These are phyloP conservation scores for Colletes latitarsis DNA, from an alignment of 1,140 invertebrate genomes.

Conservation along the genomic window DNA sequence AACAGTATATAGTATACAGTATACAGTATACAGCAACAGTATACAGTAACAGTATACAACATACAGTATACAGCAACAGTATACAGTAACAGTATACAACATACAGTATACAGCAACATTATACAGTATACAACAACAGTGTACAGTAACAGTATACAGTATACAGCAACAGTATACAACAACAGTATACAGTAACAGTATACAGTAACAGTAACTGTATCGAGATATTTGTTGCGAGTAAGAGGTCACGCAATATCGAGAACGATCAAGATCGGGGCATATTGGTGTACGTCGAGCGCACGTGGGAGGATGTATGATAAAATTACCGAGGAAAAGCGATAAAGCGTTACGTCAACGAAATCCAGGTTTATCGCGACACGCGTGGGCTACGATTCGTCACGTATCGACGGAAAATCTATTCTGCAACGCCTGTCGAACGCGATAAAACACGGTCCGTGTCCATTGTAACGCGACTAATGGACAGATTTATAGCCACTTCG, in stretches of 20 bases:
- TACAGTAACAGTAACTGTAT: too few species aligned
- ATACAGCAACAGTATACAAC: too few species aligned
- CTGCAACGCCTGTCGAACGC: conserved; percentile 41
- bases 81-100: too few species aligned
- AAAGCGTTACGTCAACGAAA: conserved; percentile 27
- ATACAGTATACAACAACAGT: too few species aligned
- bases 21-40: too few species aligned
- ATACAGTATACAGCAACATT: too few species aligned
- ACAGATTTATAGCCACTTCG: conserved; percentile 51
- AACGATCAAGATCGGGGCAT: too few species aligned
- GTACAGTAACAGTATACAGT: too few species aligned
- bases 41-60: too few species aligned
- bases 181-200: too few species aligned
- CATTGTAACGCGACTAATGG: conserved; percentile 44
- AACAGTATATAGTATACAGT: too few species aligned
- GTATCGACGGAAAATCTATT: conserved; percentile 60
- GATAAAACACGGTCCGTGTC: conserved; percentile 57
- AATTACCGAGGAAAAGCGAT: conserved; percentile 29
- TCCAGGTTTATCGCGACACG: conserved; percentile 51
- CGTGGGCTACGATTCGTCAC: conserved; percentile 53
- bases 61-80: too few species aligned
- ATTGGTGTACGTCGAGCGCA: neutral
- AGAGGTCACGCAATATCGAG: neutral
- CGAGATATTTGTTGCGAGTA: conserved; percentile 4
- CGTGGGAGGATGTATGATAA: conserved; percentile 13